These are phyloP conservation scores for Cheirogaleus medius DNA, from an alignment of 2,113 vertebrate species.

Conservation along the genomic window DNA sequence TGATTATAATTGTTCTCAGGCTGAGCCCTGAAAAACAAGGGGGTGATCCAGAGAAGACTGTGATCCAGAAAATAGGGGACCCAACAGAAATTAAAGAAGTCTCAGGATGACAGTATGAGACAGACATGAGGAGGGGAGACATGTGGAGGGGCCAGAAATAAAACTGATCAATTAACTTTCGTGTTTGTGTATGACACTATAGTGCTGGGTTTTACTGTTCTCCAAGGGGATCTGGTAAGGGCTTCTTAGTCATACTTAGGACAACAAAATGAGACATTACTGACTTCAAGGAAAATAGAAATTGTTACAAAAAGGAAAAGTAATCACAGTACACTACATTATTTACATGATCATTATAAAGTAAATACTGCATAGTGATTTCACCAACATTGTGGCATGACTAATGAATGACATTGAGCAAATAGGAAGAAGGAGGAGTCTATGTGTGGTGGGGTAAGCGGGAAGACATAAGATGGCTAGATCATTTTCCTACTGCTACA, in stretches of 20 bases:
- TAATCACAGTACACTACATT: not conserved
- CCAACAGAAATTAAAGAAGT: not conserved
- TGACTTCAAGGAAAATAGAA: not conserved
- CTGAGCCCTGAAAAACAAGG: not conserved
- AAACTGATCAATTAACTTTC: not conserved
- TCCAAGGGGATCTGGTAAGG: not conserved
- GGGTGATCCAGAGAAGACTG: not conserved
- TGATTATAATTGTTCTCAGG: not conserved
- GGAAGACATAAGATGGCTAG: fast-evolving
- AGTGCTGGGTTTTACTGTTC: not conserved
- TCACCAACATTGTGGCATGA: not conserved
- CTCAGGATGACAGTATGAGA: not conserved
- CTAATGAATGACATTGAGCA: not conserved
- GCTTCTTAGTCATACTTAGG: not conserved
- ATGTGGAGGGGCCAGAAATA: not conserved
- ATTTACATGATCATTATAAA: not conserved
- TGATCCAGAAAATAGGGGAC: not conserved
- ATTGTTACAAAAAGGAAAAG: not conserved
- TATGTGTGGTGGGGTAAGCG: fast-evolving
- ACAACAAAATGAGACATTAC: not conserved
- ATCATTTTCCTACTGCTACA: not conserved
- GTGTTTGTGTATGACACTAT: not conserved
- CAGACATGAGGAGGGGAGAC: too few relatives aligned
- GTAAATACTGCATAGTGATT: not conserved
- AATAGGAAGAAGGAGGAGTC: not conserved